Percentiles rank a stretch among this genome's conserved stretches.
Conservation (phyloP, 2,888 invertebrate species). For the Aphodius granarius region DNA sequence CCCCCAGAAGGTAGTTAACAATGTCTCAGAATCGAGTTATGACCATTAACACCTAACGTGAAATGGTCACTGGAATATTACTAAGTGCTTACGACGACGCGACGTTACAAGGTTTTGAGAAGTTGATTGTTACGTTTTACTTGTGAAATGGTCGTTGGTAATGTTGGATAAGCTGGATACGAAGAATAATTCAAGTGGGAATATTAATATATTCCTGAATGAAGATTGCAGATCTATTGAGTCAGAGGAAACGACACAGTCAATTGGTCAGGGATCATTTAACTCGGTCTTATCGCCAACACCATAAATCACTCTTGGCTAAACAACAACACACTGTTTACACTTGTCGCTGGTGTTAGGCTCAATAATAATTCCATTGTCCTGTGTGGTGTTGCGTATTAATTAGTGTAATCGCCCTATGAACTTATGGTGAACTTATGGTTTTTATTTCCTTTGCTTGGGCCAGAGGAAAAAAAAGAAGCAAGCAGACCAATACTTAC, state of each 20-base stretch:
- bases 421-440: neutral
- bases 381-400: slow-evolving; percentile 4
- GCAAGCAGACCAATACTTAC: neutral
- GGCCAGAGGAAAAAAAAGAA: neutral
- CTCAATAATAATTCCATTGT: slow-evolving; percentile 5
- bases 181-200: too few species aligned
- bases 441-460: neutral
- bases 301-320: slow-evolving; percentile 4
- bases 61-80: neutral
- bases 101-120: neutral
- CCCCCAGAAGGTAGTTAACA: neutral
- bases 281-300: neutral
- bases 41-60: neutral
- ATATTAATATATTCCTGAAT: too few species aligned
- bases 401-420: slow-evolving; percentile 3
- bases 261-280: neutral
- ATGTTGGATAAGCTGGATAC: too few species aligned
- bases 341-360: slow-evolving; percentile 7
- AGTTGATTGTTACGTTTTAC: too few species aligned
- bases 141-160: too few species aligned
- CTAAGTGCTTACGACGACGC: neutral
- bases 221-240: neutral
- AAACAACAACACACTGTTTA: slow-evolving; percentile 14
- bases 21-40: neutral
- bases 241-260: neutral